These are phyloP conservation scores for Serilophus lunatus DNA, from an alignment of 2,113 vertebrate genomes.

Conservation along the genomic window DNA sequence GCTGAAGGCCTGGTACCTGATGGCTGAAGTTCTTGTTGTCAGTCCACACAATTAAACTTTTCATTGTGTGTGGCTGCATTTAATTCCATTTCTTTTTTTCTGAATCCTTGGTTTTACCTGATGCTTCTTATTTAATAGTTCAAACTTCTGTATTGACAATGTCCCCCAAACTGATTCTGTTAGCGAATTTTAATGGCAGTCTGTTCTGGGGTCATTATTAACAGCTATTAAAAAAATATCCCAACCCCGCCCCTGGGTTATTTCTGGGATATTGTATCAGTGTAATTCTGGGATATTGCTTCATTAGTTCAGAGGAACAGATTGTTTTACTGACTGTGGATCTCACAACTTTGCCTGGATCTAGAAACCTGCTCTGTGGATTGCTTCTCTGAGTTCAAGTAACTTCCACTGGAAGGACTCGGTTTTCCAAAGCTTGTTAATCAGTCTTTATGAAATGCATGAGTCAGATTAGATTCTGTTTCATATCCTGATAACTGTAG, in stretches of 20 bases:
- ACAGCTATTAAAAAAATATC: background rate
- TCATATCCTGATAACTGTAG: background rate
- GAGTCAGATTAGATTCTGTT: background rate
- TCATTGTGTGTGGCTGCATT: background rate
- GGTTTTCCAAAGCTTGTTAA: background rate
- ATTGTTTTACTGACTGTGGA: background rate
- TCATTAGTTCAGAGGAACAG: background rate
- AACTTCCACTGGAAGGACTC: background rate
- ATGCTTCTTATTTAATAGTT: background rate
- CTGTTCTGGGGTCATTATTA: background rate
- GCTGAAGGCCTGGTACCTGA: background rate
- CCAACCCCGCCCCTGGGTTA: background rate
- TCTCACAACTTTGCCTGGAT: background rate
- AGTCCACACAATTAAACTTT: background rate
- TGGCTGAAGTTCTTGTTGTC: background rate
- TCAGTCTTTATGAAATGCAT: background rate
- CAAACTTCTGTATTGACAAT: background rate
- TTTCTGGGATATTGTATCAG: background rate
- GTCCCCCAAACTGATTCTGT: fast-evolving
- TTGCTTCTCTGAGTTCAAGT: background rate
- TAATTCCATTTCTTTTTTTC: background rate
- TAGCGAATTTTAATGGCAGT: background rate
- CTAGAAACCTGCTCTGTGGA: background rate
- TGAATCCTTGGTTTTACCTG: background rate
- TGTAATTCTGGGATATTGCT: background rate